Evolutionary conservation across 1,140 invertebrate genomes (phyloP), one percentile per base, ranked within the genome.

Genomic region (Spodoptera frugiperda): DNA sequence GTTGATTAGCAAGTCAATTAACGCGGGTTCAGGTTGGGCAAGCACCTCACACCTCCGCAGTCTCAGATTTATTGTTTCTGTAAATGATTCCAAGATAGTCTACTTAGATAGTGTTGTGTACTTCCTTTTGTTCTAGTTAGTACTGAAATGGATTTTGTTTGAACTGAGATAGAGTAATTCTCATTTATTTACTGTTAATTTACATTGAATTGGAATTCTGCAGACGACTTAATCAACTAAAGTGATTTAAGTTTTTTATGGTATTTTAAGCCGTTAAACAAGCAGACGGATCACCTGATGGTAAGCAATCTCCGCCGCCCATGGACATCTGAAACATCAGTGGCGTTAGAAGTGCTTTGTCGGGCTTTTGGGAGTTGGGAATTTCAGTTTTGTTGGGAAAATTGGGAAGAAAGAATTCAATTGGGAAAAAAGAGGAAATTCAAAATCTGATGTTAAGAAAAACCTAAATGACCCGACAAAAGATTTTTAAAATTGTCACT

Each of bases 1-100:
- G 57, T 76, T 67, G 21, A 81, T 81, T 81, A 81, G 79, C 79
- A 81, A 81, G 72, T 78, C 76, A 78, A 81, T 78, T 81, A 78
- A 73, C 76, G 65, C 72, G 68, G 51, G 63, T 78, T 68, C 67
- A 76, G 54, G 71, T 80, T 74, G 70, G 57, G 74, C 57, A 76
- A 75, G 49, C 53, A 77, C 67, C 54, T 55, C 67, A 59, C 49
- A 70, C 65, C 21, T 70, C 67, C 33, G 54, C 67, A 54, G 59
- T 39, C 25, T 78, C 33, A 19, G 49, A 65, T 74, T 74, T 77
- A 61, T 77, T 71, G 49, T 76, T 70, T 17, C 54, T 49, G 39
- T 74, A 74, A 57, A 44, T 44, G 19, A 61, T 73, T 73, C 44
- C 21, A 30, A 68, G 65, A 51, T 53, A 53, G 19, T 55, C 51